phyloP scores from a whole-genome alignment of 2,797 vertebrate species.

The Sebastes itinus region DNA sequence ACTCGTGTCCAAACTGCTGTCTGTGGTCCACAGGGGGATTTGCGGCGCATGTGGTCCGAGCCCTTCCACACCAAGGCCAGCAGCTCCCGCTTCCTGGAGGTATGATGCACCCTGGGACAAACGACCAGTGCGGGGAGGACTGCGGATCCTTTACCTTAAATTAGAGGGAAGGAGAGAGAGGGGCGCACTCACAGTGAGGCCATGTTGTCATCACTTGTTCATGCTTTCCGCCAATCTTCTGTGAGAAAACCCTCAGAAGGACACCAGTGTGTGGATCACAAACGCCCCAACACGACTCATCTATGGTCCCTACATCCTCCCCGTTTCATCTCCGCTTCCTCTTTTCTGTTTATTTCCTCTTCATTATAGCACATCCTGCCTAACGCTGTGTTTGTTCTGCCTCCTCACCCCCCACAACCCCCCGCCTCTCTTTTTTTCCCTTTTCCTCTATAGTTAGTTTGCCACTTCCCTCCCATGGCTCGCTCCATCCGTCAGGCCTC shows the following conservation, averaged over 20 bases:
- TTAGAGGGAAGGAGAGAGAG: slow-evolving; percentile 67
- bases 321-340: slow-evolving; percentile 57
- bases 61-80: slow-evolving; percentile 96
- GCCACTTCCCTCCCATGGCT: slow-evolving; percentile 34
- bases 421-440: not conserved
- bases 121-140: slow-evolving; percentile 70
- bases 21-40: slow-evolving; percentile 87
- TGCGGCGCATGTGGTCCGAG: slow-evolving; percentile 99
- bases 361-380: slow-evolving; percentile 64
- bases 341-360: slow-evolving; percentile 61
- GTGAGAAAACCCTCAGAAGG: slow-evolving; percentile 63
- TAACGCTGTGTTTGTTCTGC: slow-evolving; percentile 44
- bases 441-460: slow-evolving; percentile 21
- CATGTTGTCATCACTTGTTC: slow-evolving; percentile 76
- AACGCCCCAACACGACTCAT: slow-evolving; percentile 73
- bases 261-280: slow-evolving; percentile 75
- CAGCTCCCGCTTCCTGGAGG: slow-evolving; percentile 98
- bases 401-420: not conserved
- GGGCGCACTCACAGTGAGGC: slow-evolving; percentile 75
- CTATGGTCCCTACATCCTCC: slow-evolving; percentile 50
- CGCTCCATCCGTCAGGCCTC: slow-evolving; percentile 3
- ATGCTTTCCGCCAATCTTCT: slow-evolving; percentile 76
- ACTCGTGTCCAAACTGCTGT: not conserved
- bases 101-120: slow-evolving; percentile 89
- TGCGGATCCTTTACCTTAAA: slow-evolving; percentile 66